Evolutionary conservation across 2,113 vertebrate species (phyloP).

Genomic region (Hepsetus odoe): DNA sequence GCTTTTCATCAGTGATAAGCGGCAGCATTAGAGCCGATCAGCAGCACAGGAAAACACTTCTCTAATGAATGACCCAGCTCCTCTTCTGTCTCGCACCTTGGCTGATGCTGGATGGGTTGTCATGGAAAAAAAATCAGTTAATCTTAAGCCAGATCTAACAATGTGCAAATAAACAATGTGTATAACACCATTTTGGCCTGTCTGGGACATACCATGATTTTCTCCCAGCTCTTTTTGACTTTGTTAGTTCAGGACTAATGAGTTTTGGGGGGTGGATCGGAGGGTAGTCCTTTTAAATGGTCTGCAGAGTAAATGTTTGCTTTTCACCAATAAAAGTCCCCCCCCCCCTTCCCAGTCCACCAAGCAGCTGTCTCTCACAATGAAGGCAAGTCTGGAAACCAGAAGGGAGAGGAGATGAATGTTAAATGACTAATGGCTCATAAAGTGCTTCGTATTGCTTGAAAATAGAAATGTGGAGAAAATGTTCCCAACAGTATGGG

Average conservation of each 20-base stretch:
- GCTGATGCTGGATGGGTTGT: conserved; percentile 16
- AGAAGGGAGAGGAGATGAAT: conserved; percentile 7
- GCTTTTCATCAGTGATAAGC: background rate
- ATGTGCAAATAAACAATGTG: conserved; percentile 27
- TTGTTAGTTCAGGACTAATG: conserved; percentile 34
- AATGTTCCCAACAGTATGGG: too few relatives aligned
- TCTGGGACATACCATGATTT: background rate
- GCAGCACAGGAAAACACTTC: background rate
- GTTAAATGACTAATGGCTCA: conserved; percentile 1
- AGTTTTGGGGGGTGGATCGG: background rate
- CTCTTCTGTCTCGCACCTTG: conserved; percentile 30
- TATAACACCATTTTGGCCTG: background rate
- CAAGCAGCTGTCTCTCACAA: conserved; percentile 53
- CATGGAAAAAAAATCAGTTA: background rate
- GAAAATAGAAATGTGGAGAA: background rate
- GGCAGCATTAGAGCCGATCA: background rate
- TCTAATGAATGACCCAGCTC: conserved; percentile 26
- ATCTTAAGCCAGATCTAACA: background rate
- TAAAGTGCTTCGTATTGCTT: conserved; percentile 13
- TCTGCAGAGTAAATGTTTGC: conserved; percentile 59
- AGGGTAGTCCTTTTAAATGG: conserved; percentile 45
- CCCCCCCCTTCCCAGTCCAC: conserved; percentile 52
- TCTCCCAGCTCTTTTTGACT: background rate
- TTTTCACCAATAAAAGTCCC: conserved; percentile 56
- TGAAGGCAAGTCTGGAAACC: conserved; percentile 2